Evolutionary conservation across 2,797 vertebrate genomes (phyloP), one percentile per base, ranked within the genome.

Genomic region (Erethizon dorsatum): DNA sequence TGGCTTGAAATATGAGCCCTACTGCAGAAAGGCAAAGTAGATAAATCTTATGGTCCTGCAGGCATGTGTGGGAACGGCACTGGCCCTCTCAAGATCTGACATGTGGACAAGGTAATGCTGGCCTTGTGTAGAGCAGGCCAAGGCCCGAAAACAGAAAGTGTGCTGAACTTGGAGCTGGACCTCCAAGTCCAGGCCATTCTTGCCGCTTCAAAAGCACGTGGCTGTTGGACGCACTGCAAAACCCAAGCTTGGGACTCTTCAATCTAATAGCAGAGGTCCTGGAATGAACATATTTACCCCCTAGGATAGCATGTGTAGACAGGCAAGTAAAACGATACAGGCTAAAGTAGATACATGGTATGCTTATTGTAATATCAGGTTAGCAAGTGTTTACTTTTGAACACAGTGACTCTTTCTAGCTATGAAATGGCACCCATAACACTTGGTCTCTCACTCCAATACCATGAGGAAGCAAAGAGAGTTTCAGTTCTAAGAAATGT

Each of bases 261-360:
- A 7, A 15, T 45, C 52, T 13, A 1, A 18, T n/a, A 56, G 41
- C 24, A 33, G 0, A 2, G 37, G 24, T 6, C 31, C 14, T 24
- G 1, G 7, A 56, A 59, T 31, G 54, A 83, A 90, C 22, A n/a
- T 78, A 57, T 45, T 8, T 2, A 80, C 41, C 86, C 54, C 1
- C 4, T 4, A 24, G 71, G 37, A 56, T 1, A 37, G 33, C 37
- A 14, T 15, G 11, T 9, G 28, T 12, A 65, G 77, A 37, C 37
- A 31, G 50, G 28, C 24, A 83, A 33, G 56, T 3, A 56, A 56
- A 37, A 45, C 4, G 50, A 87, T 0, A 6, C 17, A 6, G 50
- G 6, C 54, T 50, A 41, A 4, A 2, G 45, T 0, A 69, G 77
- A 18, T 2, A 24, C 0, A 28, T 0, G 10, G 41, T 20, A 41